Conservation (phyloP, 1,140 invertebrate genomes). For the Zeugodacus cucurbitae region DNA sequence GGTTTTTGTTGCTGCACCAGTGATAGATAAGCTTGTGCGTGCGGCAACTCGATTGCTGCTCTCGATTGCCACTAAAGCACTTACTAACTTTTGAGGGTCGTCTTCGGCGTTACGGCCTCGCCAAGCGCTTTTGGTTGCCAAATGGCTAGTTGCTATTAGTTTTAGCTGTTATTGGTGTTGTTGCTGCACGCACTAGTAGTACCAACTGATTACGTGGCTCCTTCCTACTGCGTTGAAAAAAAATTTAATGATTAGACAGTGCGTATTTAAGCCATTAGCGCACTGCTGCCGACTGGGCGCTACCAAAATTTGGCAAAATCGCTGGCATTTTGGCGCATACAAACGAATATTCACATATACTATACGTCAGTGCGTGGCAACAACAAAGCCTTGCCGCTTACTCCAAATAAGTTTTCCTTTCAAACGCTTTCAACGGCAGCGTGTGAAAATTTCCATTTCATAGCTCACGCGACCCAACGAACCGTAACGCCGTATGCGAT, state of each 20-base stretch:
- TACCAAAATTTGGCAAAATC: neutral
- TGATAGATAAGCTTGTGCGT: neutral
- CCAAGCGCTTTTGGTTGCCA: neutral
- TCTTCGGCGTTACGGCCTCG: neutral
- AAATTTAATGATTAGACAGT: neutral
- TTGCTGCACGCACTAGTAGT: neutral
- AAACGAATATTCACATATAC: neutral
- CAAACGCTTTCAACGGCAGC: neutral
- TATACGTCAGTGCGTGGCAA: neutral
- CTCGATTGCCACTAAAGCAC: neutral
- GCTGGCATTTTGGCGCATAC: neutral
- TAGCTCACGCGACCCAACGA: neutral
- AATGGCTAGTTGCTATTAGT: neutral
- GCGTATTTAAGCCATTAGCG: neutral
- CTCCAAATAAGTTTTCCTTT: neutral
- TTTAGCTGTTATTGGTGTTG: neutral
- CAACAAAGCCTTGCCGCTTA: neutral
- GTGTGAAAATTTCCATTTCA: neutral
- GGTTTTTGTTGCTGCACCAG: neutral
- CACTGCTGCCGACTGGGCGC: neutral
- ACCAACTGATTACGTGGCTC: neutral
- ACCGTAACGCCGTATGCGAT: neutral
- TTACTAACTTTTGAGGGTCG: neutral
- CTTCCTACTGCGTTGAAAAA: neutral
- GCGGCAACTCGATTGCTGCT: neutral